These are phyloP conservation scores for Sebastes oblongus DNA, from an alignment of 2,797 vertebrate species.

Conservation along the genomic window DNA sequence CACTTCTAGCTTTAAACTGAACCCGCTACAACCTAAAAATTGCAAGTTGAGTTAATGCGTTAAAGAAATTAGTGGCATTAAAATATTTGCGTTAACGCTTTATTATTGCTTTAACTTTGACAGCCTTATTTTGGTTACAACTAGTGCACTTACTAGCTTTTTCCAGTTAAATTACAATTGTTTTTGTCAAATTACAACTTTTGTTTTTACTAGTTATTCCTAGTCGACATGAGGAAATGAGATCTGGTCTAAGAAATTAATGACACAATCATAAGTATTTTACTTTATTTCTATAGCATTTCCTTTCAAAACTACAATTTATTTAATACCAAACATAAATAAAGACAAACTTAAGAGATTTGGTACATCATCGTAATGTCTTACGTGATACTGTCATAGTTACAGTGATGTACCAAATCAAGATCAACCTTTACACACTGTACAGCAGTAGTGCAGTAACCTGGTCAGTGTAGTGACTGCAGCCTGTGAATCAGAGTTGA, in stretches of 20 bases:
- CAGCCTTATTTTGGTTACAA: no score
- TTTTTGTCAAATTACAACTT: neutral
- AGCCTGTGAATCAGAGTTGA: conserved; percentile 52
- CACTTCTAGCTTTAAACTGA: no score
- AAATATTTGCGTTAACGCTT: no score
- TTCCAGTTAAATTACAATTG: no score
- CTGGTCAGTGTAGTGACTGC: conserved; percentile 25
- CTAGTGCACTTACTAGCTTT: no score
- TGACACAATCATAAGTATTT: neutral
- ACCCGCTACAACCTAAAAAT: no score
- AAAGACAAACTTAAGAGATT: neutral
- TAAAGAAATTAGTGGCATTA: no score
- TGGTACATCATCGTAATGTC: neutral
- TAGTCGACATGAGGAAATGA: neutral
- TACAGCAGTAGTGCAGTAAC: neutral
- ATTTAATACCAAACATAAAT: neutral
- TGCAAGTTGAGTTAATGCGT: no score
- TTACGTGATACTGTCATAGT: neutral
- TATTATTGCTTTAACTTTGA: no score
- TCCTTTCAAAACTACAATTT: neutral
- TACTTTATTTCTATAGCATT: neutral
- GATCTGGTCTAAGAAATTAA: neutral
- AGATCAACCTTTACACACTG: neutral
- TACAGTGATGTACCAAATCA: neutral
- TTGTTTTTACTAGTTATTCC: neutral